Percentiles rank a stretch among this genome's conserved stretches.
phyloP scores from a whole-genome alignment of 1,140 invertebrate species.

The Macrotrachela quadricornifera region DNA sequence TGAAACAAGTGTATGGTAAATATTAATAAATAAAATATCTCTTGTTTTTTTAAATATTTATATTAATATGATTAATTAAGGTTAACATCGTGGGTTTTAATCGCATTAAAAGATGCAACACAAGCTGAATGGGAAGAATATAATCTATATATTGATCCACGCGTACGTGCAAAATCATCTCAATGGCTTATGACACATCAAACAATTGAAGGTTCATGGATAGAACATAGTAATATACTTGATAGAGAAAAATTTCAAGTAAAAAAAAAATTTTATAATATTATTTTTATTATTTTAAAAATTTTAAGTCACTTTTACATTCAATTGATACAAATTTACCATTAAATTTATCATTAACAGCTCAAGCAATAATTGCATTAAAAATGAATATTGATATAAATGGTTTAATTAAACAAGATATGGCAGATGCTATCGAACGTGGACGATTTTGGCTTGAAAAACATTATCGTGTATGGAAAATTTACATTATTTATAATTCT shows the following conservation, averaged over 20 bases:
- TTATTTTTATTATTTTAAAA: no score
- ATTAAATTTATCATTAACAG: slow-evolving; percentile 9
- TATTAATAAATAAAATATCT: no score
- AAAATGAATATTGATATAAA: no score
- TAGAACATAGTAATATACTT: slow-evolving; percentile 14
- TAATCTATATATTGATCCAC: slow-evolving; percentile 21
- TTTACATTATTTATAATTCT: no score
- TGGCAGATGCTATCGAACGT: no score
- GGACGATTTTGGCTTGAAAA: no score
- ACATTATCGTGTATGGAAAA: no score
- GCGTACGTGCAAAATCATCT: slow-evolving; percentile 20
- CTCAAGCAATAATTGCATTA: slow-evolving; percentile 6
- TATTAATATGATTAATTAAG: slow-evolving; percentile 4
- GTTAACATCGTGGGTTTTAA: slow-evolving; percentile 26
- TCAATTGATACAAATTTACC: background rate
- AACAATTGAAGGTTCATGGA: slow-evolving; percentile 21
- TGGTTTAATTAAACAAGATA: no score
- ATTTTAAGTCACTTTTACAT: no score
- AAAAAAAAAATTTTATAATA: background rate
- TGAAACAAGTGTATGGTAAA: no score
- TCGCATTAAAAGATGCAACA: slow-evolving; percentile 18
- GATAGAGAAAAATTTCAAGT: slow-evolving; percentile 18
- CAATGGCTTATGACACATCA: slow-evolving; percentile 19
- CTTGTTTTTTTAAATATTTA: no score
- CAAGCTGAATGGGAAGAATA: slow-evolving; percentile 21